Percentiles rank a stretch among this genome's conserved stretches.
Evolutionary conservation across 2,888 invertebrate genomes (phyloP).

Genomic region (Artemia sinica): DNA sequence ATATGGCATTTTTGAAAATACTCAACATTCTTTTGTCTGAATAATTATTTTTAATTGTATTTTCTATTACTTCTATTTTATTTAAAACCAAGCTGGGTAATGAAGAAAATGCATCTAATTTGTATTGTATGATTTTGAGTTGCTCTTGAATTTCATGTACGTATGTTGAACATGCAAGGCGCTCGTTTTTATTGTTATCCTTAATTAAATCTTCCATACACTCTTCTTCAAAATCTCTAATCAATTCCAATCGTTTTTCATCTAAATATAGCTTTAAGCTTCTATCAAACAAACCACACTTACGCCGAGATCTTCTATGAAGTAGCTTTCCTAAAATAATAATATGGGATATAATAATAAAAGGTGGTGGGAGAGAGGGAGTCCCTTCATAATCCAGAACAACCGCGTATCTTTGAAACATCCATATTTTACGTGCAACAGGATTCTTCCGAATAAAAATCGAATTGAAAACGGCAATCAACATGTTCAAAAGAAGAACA

Average conservation of each 20-base stretch:
- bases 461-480: slow-evolving; percentile 97
- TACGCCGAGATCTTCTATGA: slow-evolving; percentile 44
- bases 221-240: slow-evolving; percentile 96
- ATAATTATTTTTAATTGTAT: too few species aligned
- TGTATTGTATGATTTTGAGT: slow-evolving; percentile 73
- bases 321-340: slow-evolving; percentile 69
- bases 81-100: too few species aligned
- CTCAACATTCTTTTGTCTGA: too few species aligned
- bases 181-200: slow-evolving; percentile 68
- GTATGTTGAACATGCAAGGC: slow-evolving; percentile 70
- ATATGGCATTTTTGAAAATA: too few species aligned
- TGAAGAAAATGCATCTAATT: slow-evolving; percentile 48
- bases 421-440: slow-evolving; percentile 94
- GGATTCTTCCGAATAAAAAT: slow-evolving; percentile 89
- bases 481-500: slow-evolving; percentile 85
- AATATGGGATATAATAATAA: slow-evolving; percentile 74
- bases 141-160: slow-evolving; percentile 66
- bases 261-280: slow-evolving; percentile 84
- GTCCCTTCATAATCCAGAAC: slow-evolving; percentile 98
- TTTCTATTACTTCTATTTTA: too few species aligned
- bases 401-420: slow-evolving; percentile 92
- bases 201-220: slow-evolving; percentile 86
- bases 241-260: slow-evolving; percentile 75
- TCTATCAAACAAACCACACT: slow-evolving; percentile 64
- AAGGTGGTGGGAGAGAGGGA: slow-evolving; percentile 83